Base-by-base conservation (phyloP, 1,140 invertebrate species). In the Tribolium madens region DNA sequence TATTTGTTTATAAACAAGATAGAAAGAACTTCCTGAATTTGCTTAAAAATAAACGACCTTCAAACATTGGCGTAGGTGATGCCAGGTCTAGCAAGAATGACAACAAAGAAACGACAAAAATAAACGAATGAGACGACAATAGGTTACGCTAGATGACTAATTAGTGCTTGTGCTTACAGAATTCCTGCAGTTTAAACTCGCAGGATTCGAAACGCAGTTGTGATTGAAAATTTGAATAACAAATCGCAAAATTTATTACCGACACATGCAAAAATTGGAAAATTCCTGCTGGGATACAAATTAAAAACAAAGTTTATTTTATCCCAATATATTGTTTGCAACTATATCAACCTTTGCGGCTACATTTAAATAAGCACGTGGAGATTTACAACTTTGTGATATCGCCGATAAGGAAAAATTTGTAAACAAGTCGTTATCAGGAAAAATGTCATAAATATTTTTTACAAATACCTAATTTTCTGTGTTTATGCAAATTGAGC, bases 31-130 rank as follows among this genome's bases (percentile, higher is more conserved):
- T 60, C 53, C 53, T 18, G 18, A 26, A 21, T 60, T 60, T 26
- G 18, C 53, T 18, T 60, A 60, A 60, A 60, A 60, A 60, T 60
- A 60, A 60, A 31, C 53, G 53, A 60, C 53, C 53, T 60, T 17
- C 53, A 60, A 60, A 21, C 53, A 60, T 60, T 26, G 53, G 53
- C 53, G 53, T 60, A 60, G 53, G 53, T 7, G 9, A 21, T 17
- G 10, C 9, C 53, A 13, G 15, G 53, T 18, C 18, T 21, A 10
- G 53, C 7, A 21, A 21, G 21, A 21, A 21, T 12, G 15, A 57
- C 52, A 60, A 60, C 53, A 26, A 60, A 18, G 18, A 60, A 18
- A 10, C 17, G 53, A 9, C 13, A 12, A 60, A 60, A 21, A 60
- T 26, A 60, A 26, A 53, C 50, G 50, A 15, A 13, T 15, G 50